Conservation (phyloP, 2,888 invertebrate genomes). For the Eupithecia centaureata region DNA sequence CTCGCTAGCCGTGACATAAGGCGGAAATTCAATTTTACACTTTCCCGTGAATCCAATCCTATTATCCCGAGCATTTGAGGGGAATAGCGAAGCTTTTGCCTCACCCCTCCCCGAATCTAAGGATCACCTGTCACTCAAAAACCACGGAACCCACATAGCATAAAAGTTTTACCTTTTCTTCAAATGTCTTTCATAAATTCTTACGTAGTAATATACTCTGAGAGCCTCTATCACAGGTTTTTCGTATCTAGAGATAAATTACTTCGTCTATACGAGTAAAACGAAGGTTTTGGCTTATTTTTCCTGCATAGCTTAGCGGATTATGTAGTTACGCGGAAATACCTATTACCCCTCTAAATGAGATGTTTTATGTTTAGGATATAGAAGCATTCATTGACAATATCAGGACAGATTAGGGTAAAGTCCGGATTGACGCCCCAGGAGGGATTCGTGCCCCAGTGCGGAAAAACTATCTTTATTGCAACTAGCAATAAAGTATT, state of each 20-base stretch:
- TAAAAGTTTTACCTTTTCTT: constrained; percentile 3
- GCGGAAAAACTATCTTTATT: no score
- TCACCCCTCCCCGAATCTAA: constrained; percentile 22
- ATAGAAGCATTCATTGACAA: not conserved
- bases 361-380: not conserved
- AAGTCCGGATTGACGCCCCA: no score
- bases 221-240: not conserved
- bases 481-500: no score
- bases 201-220: not conserved
- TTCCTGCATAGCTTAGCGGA: not conserved
- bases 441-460: no score
- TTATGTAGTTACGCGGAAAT: not conserved
- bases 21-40: constrained; percentile 55
- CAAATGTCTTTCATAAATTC: constrained; percentile 1
- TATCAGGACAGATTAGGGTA: not conserved
- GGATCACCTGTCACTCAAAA: constrained; percentile 15
- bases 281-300: not conserved
- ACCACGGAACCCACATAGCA: not conserved
- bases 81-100: constrained; percentile 24
- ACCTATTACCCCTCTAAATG: not conserved
- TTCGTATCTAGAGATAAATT: constrained; percentile 3
- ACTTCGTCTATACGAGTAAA: not conserved
- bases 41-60: constrained; percentile 33
- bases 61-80: constrained; percentile 29
- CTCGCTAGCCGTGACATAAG: constrained; percentile 50